phyloP scores from a whole-genome alignment of 2,888 invertebrate genomes.

The Drymonia ruficornis region DNA sequence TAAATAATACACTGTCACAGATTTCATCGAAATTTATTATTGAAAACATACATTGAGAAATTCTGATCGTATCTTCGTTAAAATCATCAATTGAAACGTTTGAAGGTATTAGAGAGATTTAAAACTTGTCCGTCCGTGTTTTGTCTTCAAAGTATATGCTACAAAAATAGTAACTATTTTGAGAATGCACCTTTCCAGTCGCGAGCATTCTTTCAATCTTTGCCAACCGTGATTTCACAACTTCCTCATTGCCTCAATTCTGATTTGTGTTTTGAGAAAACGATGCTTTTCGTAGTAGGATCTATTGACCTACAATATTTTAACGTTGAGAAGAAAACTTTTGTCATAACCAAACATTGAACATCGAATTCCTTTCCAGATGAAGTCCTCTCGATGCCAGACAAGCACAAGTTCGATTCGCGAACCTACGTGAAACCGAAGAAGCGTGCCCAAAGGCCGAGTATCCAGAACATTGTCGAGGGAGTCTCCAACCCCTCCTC shows the following conservation, averaged over 20 bases:
- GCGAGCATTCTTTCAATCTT: neutral
- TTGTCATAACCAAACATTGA: too few relatives aligned
- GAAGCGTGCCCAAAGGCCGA: constrained; percentile 84
- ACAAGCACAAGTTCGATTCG: constrained; percentile 86
- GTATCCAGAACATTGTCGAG: constrained; percentile 83
- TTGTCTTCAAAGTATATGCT: neutral
- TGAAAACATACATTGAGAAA: too few relatives aligned
- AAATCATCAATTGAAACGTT: neutral
- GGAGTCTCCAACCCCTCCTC: constrained; percentile 59
- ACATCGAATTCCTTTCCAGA: constrained; percentile 51
- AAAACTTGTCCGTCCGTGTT: neutral
- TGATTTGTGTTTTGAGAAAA: neutral
- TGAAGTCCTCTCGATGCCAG: constrained; percentile 61
- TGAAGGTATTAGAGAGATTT: neutral
- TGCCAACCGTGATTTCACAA: constrained; percentile 3
- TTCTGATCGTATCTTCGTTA: too few relatives aligned
- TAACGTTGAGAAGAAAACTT: neutral
- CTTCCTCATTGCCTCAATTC: neutral
- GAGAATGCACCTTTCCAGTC: neutral
- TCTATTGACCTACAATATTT: too few relatives aligned
- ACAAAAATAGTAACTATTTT: constrained; percentile 1
- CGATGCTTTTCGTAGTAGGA: neutral
- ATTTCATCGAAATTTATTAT: too few relatives aligned
- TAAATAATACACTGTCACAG: too few relatives aligned
- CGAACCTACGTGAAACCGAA: constrained; percentile 89